A percentile compares a stretch with the other conserved stretches of the same genome.
These are phyloP conservation scores for Drepana falcataria DNA, from an alignment of 2,888 invertebrate genomes.

Conservation along the genomic window DNA sequence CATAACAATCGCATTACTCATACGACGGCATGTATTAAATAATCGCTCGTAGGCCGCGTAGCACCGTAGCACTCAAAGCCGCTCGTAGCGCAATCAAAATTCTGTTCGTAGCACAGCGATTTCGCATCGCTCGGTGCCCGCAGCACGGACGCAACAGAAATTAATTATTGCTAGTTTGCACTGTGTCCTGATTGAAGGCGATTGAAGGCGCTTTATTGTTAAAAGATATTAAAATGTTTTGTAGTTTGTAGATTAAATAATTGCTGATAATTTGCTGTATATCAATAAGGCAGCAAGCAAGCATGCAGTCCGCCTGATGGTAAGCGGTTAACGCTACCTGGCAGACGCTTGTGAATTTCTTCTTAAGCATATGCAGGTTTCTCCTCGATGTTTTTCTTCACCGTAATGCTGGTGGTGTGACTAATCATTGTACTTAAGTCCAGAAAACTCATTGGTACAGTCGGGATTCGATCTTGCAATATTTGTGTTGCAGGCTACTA, in stretches of 20 bases:
- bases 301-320: too few relatives aligned
- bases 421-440: too few relatives aligned
- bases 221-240: not conserved
- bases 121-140: slow-evolving; percentile 36
- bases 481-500: too few relatives aligned
- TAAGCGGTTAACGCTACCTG: too few relatives aligned
- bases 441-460: too few relatives aligned
- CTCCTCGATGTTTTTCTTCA: too few relatives aligned
- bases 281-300: too few relatives aligned
- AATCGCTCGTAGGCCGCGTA: slow-evolving; percentile 23
- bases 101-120: slow-evolving; percentile 41
- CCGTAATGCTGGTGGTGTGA: too few relatives aligned
- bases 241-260: not conserved
- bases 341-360: too few relatives aligned
- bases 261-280: too few relatives aligned
- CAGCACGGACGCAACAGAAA: slow-evolving; percentile 37
- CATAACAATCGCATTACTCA: slow-evolving; percentile 18
- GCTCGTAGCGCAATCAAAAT: slow-evolving; percentile 39
- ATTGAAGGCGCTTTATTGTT: not conserved
- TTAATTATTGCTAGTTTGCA: slow-evolving; percentile 34
- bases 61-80: slow-evolving; percentile 20
- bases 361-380: too few relatives aligned
- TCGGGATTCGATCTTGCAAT: too few relatives aligned
- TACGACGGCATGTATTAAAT: slow-evolving; percentile 22
- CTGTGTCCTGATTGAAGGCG: not conserved